Evolutionary conservation across 2,888 invertebrate species (phyloP).

Genomic region (Andrena camellia): DNA sequence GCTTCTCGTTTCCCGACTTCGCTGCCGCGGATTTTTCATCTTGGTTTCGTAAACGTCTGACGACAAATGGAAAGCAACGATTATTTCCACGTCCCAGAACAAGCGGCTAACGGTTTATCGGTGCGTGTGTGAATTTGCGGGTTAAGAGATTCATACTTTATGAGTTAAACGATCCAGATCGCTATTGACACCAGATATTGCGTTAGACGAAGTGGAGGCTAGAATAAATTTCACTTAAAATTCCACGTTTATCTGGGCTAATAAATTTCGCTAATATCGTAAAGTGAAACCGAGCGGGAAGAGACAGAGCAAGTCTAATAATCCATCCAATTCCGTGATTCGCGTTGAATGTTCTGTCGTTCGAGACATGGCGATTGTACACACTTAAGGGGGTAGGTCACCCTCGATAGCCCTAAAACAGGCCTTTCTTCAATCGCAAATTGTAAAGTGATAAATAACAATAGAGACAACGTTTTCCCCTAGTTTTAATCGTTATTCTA

Average conservation of each 20-base stretch:
- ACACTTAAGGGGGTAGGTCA: too few relatives aligned
- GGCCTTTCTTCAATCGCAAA: too few relatives aligned
- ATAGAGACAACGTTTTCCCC: too few relatives aligned
- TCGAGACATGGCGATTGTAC: background rate
- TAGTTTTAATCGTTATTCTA: too few relatives aligned
- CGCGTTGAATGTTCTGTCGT: constrained; percentile 4
- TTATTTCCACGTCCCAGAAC: constrained; percentile 25
- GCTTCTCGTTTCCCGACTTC: constrained; percentile 14
- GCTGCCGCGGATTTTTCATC: constrained; percentile 2
- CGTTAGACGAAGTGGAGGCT: constrained; percentile 13
- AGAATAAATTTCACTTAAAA: constrained; percentile 45
- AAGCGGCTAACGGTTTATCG: constrained; percentile 45
- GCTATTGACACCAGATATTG: constrained; percentile 17
- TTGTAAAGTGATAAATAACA: too few relatives aligned
- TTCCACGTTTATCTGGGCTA: constrained; percentile 43
- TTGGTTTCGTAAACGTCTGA: constrained; percentile 11
- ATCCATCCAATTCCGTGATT: background rate
- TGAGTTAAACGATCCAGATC: background rate
- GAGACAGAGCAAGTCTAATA: background rate
- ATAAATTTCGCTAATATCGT: constrained; percentile 23
- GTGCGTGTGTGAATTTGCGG: constrained; percentile 14
- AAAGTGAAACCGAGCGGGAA: background rate
- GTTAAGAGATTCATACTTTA: constrained; percentile 35
- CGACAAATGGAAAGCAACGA: constrained; percentile 2
- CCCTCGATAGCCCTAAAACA: too few relatives aligned